phyloP scores from a whole-genome alignment of 2,113 vertebrate species.

The Clupea harengus region DNA sequence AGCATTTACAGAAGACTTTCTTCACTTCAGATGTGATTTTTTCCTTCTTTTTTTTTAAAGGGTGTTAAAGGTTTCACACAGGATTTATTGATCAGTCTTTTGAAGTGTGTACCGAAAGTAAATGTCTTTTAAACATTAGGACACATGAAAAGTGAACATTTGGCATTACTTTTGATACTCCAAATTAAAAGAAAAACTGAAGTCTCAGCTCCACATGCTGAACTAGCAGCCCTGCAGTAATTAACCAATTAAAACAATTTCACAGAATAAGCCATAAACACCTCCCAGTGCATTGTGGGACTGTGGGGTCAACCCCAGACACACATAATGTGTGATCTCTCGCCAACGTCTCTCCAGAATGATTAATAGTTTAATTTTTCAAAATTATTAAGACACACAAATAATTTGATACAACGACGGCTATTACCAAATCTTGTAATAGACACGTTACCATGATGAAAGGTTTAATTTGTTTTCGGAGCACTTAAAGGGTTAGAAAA shows the following conservation, averaged over 20 bases:
- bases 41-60: background rate
- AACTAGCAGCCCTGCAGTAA: constrained; percentile 62
- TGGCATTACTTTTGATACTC: constrained; percentile 77
- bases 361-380: constrained; percentile 80
- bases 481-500: constrained; percentile 75
- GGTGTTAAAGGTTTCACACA: constrained; percentile 1
- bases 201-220: constrained; percentile 28
- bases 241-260: constrained; percentile 75
- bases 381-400: constrained; percentile 76
- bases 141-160: constrained; percentile 62
- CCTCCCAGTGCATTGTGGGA: constrained; percentile 58
- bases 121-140: constrained; percentile 42
- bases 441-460: constrained; percentile 76
- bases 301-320: constrained; percentile 47
- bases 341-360: constrained; percentile 64
- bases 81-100: constrained; percentile 9
- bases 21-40: background rate
- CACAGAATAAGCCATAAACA: constrained; percentile 71
- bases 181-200: constrained; percentile 54
- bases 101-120: background rate
- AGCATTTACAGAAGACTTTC: background rate
- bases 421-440: constrained; percentile 78
- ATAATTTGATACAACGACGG: constrained; percentile 73
- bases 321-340: constrained; percentile 45
- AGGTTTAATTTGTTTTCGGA: constrained; percentile 78